phyloP scores from a whole-genome alignment of 2,888 invertebrate species.

The Aethes cnicana region DNA sequence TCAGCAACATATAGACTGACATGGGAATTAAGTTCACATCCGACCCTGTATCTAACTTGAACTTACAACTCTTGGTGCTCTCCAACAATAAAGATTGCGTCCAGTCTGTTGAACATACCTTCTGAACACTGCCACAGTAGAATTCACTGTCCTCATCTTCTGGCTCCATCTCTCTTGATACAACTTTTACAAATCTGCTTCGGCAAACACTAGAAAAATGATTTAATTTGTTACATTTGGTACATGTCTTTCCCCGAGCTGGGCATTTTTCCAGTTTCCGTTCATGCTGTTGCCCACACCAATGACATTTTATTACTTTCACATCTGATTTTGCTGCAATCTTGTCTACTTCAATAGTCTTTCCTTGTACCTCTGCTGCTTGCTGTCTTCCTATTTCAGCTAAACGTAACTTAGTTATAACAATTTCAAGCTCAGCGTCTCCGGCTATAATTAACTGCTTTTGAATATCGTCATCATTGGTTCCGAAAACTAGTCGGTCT shows the following conservation, averaged over 20 bases:
- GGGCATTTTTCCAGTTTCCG: not conserved
- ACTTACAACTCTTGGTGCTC: not conserved
- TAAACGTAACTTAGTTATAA: not conserved
- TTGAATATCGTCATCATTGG: not conserved
- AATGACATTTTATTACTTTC: conserved; percentile 1
- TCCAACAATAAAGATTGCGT: conserved; percentile 3
- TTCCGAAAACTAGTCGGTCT: not conserved
- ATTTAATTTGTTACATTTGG: conserved; percentile 6
- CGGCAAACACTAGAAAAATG: conserved; percentile 9
- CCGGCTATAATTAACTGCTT: not conserved
- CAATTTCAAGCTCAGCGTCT: not conserved
- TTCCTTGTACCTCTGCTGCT: not conserved
- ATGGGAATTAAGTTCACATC: conserved; percentile 16
- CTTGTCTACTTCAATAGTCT: too few relatives aligned
- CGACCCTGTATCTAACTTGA: conserved; percentile 12
- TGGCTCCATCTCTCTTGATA: not conserved
- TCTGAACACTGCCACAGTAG: not conserved
- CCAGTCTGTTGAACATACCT: conserved; percentile 5
- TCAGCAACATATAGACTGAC: conserved; percentile 30
- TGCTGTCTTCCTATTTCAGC: not conserved
- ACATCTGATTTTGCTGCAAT: too few relatives aligned
- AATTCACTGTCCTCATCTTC: conserved; percentile 6
- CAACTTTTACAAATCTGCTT: not conserved
- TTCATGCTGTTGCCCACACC: conserved; percentile 3
- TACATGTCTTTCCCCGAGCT: conserved; percentile 1